Evolutionary conservation across 2,888 invertebrate species (phyloP), one percentile per base, ranked within the genome.

Genomic region (Apamea sordens): DNA sequence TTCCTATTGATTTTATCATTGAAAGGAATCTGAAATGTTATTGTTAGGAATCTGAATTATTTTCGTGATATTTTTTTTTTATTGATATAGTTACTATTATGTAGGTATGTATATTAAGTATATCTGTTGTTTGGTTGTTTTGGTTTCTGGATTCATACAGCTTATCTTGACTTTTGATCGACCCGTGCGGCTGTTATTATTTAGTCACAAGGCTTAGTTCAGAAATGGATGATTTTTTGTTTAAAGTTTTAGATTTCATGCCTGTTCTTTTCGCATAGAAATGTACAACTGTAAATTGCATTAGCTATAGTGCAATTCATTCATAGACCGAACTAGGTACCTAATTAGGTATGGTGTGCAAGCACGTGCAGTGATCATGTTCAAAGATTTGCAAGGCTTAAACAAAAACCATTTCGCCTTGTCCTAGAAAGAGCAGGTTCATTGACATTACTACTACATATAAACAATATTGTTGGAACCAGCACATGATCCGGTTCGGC

Each of bases 401-500:
- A 71, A 76, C 32, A 76, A 81, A 85, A 83, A 67, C 68, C 8
- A 72, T 79, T 81, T 85, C 76, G 85, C 90, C 90, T 89, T 89
- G 88, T 84, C 77, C 89, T 89, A 89, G 80, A 90, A 90, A 90
- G 67, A 81, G 70, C 74, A 81, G 77, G 91, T 87, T 91, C 91
- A 89, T 85, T 88, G 90, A 87, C 90, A 88, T 79, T 71, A 63
- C 47, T 50, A 65, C 74, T 78, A n/a, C 56, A 56, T 53, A 78
- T 67, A 80, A 73, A 80, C 73, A 81, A 72, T 79, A 81, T 75
- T 11, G 65, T 65, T 74, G 21, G 15, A 47, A 79, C 50, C 73
- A 53, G 44, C 50, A 32, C 47, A 72, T 80, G 53, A 84, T 36
- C 81, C 76, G 75, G 86, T 89, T 85, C 71, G n/a, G 53, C 2